These are phyloP conservation scores for Drosophila takahashii DNA, from an alignment of 1,140 invertebrate species.

Conservation along the genomic window DNA sequence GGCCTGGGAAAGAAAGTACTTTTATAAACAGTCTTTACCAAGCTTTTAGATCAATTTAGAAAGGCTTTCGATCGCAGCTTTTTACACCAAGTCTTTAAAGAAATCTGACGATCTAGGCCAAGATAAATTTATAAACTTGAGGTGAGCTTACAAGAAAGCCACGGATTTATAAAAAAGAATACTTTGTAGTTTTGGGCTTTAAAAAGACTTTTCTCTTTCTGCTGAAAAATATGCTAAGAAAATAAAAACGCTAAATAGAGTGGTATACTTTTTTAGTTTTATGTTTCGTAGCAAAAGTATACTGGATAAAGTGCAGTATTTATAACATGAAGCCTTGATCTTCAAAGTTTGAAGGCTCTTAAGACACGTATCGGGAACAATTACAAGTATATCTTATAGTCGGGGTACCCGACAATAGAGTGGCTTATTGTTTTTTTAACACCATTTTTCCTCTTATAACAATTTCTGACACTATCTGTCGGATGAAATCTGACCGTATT, in stretches of 20 bases:
- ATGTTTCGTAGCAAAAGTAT: neutral
- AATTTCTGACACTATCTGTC: neutral
- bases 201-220: neutral
- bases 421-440: too few relatives aligned
- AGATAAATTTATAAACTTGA: neutral
- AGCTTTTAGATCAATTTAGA: constrained; percentile 23
- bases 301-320: neutral
- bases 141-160: neutral
- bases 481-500: neutral
- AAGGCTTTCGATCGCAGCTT: constrained; percentile 1
- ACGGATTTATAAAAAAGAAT: neutral
- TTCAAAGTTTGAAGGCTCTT: neutral
- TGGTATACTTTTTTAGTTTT: neutral
- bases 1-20: constrained; percentile 6
- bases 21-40: neutral
- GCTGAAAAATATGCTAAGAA: constrained; percentile 7
- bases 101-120: constrained; percentile 5
- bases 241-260: neutral
- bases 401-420: too few relatives aligned
- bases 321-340: neutral
- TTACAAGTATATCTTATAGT: too few relatives aligned
- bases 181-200: constrained; percentile 4
- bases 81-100: neutral
- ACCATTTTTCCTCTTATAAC: too few relatives aligned
- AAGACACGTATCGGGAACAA: too few relatives aligned